Percentiles rank a stretch among this genome's conserved stretches.
Conservation (phyloP, 2,888 invertebrate species). For the Sinotaia quadrata region DNA sequence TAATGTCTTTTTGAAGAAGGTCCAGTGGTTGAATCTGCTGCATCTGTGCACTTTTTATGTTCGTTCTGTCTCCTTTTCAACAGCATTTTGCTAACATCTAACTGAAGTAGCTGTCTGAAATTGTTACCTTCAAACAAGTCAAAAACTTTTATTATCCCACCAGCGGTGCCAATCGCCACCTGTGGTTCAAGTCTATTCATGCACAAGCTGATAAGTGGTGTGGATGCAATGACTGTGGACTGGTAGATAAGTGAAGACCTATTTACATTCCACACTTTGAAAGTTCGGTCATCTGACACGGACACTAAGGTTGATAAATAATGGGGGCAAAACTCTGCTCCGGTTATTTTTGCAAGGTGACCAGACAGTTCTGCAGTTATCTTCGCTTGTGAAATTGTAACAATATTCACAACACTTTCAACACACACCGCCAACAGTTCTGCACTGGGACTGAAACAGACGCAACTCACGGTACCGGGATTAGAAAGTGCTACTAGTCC, state of each 20-base stretch:
- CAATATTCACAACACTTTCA: constrained; percentile 58
- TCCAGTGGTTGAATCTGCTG: neutral
- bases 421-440: constrained; percentile 60
- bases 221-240: constrained; percentile 63
- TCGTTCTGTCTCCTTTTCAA: constrained; percentile 41
- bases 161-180: constrained; percentile 64
- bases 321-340: constrained; percentile 67
- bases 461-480: constrained; percentile 55
- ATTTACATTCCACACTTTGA: constrained; percentile 67
- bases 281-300: constrained; percentile 67
- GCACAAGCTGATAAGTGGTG: constrained; percentile 63
- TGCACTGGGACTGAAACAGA: constrained; percentile 58
- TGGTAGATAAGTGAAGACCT: constrained; percentile 60
- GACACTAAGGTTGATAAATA: constrained; percentile 65
- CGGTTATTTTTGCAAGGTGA: constrained; percentile 59
- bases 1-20: neutral
- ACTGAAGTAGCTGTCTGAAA: constrained; percentile 61
- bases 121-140: constrained; percentile 65
- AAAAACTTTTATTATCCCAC: constrained; percentile 63
- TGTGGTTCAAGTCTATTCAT: constrained; percentile 61
- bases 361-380: constrained; percentile 59
- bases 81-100: constrained; percentile 57
- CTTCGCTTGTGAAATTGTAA: constrained; percentile 45
- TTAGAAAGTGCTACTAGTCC: constrained; percentile 56
- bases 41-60: neutral